A percentile compares a stretch with the other conserved stretches of the same genome.
These are phyloP conservation scores for Dasypus novemcinctus DNA, from an alignment of 2,113 vertebrate species.

Conservation along the genomic window DNA sequence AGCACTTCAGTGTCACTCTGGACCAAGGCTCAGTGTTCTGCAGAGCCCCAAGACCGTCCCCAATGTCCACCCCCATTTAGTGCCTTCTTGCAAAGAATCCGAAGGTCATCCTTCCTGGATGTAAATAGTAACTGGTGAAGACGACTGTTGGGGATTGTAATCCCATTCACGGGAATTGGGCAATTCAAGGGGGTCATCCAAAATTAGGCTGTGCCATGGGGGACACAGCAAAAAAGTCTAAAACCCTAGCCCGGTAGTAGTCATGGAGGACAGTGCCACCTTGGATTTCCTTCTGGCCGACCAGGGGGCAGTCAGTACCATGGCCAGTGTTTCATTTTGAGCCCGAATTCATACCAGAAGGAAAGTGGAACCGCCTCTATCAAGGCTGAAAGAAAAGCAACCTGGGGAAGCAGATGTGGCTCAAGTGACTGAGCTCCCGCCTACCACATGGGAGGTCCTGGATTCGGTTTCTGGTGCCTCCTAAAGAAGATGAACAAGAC, in stretches of 20 bases:
- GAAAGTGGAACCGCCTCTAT: fast-evolving
- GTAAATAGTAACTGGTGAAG: fast-evolving
- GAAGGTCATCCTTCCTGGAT: neutral
- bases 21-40: neutral
- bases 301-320: neutral
- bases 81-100: neutral
- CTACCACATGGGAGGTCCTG: too few species aligned
- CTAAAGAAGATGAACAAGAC: too few species aligned
- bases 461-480: too few species aligned
- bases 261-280: fast-evolving
- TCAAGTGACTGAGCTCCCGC: too few species aligned
- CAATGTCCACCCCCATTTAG: neutral
- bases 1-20: too few species aligned
- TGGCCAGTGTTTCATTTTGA: neutral
- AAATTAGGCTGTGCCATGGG: neutral
- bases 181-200: neutral
- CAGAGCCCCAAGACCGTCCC: neutral
- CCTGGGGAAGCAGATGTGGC: too few species aligned
- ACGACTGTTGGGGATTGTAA: fast-evolving
- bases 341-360: neutral
- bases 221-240: neutral
- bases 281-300: too few species aligned
- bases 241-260: neutral
- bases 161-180: neutral
- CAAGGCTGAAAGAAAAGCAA: neutral